Evolutionary conservation across 2,888 invertebrate genomes (phyloP).

Genomic region (Clanis bilineata): DNA sequence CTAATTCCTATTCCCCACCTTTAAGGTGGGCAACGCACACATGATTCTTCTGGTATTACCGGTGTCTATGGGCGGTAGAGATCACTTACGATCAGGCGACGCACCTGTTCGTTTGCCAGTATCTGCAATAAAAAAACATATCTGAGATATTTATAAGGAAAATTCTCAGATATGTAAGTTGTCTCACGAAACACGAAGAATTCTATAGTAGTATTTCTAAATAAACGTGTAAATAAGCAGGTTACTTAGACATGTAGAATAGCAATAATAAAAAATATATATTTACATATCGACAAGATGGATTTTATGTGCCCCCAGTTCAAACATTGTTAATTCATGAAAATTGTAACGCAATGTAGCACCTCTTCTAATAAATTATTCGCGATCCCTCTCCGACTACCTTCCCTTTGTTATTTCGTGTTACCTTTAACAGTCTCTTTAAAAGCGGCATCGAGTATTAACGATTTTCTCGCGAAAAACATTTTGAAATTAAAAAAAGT

Average conservation of each 20-base stretch:
- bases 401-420: constrained; percentile 59
- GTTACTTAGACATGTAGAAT: background rate
- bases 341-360: constrained; percentile 43
- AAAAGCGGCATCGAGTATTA: constrained; percentile 28
- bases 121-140: too few species aligned
- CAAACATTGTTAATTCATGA: constrained; percentile 38
- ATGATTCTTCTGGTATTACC: too few species aligned
- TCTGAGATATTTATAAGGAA: too few species aligned
- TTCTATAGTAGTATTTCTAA: background rate
- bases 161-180: too few species aligned
- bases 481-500: background rate
- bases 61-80: too few species aligned
- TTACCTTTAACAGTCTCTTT: constrained; percentile 45
- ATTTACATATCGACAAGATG: background rate
- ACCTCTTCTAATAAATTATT: constrained; percentile 72
- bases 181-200: too few species aligned
- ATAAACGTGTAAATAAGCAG: background rate
- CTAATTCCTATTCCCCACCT: too few species aligned
- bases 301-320: background rate
- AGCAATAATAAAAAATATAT: background rate
- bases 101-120: too few species aligned
- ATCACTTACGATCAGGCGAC: too few species aligned
- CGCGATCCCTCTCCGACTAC: constrained; percentile 48
- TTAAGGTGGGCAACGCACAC: too few species aligned
- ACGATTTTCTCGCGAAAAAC: background rate